Percentiles rank a stretch among this genome's conserved stretches.
Conservation (phyloP, 2,888 invertebrate species). For the Epirrhoe alternata region DNA sequence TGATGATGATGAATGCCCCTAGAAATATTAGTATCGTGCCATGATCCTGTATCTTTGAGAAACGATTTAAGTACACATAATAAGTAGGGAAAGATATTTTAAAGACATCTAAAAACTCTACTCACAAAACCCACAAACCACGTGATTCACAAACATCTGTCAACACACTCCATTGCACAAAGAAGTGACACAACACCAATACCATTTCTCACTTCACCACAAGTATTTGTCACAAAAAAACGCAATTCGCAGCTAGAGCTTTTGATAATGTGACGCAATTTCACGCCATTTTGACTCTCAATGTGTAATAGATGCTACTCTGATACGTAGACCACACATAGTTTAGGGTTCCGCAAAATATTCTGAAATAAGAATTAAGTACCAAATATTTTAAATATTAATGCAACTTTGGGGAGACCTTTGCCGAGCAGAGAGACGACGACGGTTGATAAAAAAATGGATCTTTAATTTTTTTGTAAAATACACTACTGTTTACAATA, state of each 20-base stretch:
- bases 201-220: conserved; percentile 50
- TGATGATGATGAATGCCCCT: too few species aligned
- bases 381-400: not conserved
- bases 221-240: conserved; percentile 45
- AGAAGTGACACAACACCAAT: conserved; percentile 36
- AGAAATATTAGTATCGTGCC: too few species aligned
- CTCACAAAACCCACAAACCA: not conserved
- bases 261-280: conserved; percentile 75
- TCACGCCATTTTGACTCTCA: conserved; percentile 72
- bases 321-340: conserved; percentile 75
- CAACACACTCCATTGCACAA: conserved; percentile 35
- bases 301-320: conserved; percentile 65
- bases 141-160: conserved; percentile 13
- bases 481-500: too few species aligned
- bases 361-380: not conserved
- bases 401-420: too few species aligned
- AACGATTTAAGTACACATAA: not conserved
- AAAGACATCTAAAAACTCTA: not conserved
- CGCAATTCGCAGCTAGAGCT: conserved; percentile 44
- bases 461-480: too few species aligned
- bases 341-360: conserved; percentile 33
- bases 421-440: too few species aligned
- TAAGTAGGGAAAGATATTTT: not conserved
- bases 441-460: too few species aligned
- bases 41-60: not conserved